phyloP scores from a whole-genome alignment of 2,797 vertebrate species.

The Coendou prehensilis region DNA sequence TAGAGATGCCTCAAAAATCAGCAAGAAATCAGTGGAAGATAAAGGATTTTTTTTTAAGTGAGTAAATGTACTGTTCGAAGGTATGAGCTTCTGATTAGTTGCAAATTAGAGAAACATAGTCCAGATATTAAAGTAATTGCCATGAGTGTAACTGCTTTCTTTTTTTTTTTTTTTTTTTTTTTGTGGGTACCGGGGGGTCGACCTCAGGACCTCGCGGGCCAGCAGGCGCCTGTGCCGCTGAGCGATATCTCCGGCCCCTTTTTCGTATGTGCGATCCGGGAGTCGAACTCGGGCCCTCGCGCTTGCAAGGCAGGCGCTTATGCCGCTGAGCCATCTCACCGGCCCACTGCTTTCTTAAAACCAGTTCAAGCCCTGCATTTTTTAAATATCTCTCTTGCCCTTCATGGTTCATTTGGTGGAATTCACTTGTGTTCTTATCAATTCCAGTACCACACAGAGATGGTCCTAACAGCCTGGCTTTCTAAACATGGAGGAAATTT shows the following conservation, averaged over 20 bases:
- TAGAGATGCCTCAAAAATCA: background rate
- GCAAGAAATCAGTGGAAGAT: background rate
- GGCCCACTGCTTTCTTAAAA: background rate
- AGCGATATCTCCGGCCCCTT: too few relatives aligned
- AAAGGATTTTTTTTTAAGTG: background rate
- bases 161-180: too few relatives aligned
- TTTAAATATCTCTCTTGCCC: background rate
- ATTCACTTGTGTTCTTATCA: background rate
- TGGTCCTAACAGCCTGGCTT: background rate
- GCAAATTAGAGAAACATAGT: background rate
- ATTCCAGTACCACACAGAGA: background rate
- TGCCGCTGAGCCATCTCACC: too few relatives aligned
- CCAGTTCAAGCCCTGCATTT: background rate
- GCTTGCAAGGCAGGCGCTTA: too few relatives aligned
- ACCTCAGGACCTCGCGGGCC: too few relatives aligned
- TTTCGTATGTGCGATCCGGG: too few relatives aligned
- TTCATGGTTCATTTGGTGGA: background rate
- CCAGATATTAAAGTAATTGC: constrained; percentile 38
- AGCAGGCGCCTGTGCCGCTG: too few relatives aligned
- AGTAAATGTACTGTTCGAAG: background rate
- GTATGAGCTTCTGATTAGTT: background rate
- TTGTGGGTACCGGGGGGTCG: too few relatives aligned
- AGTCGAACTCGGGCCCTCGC: too few relatives aligned
- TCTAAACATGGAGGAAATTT: background rate
- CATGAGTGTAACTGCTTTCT: background rate